These are phyloP conservation scores for Seladonia tumulorum DNA, from an alignment of 2,888 invertebrate genomes.

Conservation along the genomic window DNA sequence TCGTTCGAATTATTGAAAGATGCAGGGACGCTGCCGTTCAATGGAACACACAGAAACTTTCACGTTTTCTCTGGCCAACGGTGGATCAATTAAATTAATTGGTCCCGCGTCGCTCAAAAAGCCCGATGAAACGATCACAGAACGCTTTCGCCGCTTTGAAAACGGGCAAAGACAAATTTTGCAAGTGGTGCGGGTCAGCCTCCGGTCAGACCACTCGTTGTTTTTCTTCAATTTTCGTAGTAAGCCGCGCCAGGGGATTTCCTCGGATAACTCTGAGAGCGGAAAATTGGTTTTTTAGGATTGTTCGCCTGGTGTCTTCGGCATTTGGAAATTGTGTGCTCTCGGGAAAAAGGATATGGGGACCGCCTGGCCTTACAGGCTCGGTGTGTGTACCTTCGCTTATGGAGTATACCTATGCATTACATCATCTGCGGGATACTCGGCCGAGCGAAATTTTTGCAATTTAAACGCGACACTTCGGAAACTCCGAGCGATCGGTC, in stretches of 20 bases:
- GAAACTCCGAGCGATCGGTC: constrained; percentile 30
- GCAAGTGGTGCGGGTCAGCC: neutral
- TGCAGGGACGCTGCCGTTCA: neutral
- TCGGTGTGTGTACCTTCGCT: constrained; percentile 27
- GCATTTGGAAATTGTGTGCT: constrained; percentile 15
- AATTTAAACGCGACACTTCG: constrained; percentile 13
- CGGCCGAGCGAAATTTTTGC: constrained; percentile 24
- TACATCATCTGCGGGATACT: neutral
- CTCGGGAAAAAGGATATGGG: neutral
- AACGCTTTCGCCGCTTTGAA: neutral
- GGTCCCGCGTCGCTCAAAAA: neutral
- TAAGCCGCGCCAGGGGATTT: neutral
- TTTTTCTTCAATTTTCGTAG: neutral
- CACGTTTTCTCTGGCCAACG: neutral
- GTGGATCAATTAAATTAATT: neutral
- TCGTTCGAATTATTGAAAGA: neutral
- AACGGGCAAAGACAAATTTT: neutral
- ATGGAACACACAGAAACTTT: neutral
- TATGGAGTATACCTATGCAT: constrained; percentile 15
- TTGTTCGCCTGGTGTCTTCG: neutral
- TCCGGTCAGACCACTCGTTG: neutral
- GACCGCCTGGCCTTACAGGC: no score
- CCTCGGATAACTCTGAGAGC: neutral
- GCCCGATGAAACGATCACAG: neutral
- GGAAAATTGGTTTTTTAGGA: neutral